Conservation (phyloP, 23 tunicate species). For the Trididemnum nubilum region DNA sequence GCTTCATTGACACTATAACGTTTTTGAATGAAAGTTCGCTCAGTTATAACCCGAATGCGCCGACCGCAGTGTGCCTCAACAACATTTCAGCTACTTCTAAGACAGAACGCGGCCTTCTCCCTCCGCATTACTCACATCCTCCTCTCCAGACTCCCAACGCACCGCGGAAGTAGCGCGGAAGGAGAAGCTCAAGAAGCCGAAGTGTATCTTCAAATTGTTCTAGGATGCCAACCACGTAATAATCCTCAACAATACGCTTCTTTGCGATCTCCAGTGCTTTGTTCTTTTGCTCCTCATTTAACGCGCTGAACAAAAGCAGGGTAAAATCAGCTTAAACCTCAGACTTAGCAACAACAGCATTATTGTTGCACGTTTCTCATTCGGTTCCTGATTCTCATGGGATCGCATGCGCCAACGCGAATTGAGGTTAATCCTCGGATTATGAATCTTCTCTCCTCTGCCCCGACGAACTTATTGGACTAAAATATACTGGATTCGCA, state of each 20-base stretch:
- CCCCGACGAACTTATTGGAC: no score
- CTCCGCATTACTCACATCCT: conserved; percentile 52
- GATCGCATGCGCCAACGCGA: no score
- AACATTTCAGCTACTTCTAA: not conserved
- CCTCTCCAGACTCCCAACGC: conserved; percentile 61
- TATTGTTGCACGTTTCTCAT: not conserved
- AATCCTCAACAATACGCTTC: conserved; percentile 49
- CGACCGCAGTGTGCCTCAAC: not conserved
- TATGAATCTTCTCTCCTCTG: no score
- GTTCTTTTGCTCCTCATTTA: conserved; percentile 27
- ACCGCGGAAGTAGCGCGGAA: conserved; percentile 71
- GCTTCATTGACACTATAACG: no score
- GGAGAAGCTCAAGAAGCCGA: conserved; percentile 41
- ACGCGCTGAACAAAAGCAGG: conserved; percentile 14
- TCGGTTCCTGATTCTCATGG: no score
- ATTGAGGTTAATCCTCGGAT: no score
- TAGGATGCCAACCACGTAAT: conserved; percentile 78
- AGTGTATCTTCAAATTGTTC: conserved; percentile 93
- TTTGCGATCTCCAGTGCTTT: conserved; percentile 50
- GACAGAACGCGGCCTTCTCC: no score
- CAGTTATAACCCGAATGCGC: no score
- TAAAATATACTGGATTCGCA: no score
- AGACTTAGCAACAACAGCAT: not conserved
- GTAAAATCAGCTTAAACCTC: no score
- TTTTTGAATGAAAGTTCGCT: no score